Base-by-base conservation (phyloP, 1,140 invertebrate species). In the Neodiprion fabricii region DNA sequence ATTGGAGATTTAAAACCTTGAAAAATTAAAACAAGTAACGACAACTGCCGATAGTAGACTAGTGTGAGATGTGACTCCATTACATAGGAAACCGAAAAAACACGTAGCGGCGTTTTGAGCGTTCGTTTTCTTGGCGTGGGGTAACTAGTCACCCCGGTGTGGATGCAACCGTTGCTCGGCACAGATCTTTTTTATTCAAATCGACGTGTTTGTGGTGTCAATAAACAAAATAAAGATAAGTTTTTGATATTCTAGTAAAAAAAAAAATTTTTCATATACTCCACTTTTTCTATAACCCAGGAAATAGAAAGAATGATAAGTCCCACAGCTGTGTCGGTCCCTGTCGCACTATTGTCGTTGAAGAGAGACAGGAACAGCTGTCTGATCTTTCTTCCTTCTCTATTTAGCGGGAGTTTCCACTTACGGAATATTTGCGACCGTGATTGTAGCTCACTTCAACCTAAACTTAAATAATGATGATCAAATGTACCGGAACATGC, bases 191-290 rank as follows among this genome's bases (percentile, higher is more conserved):
- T 61, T 61, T 61, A 11, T 61, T 61, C 53, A 61, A n/a, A 61
- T 61, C 53, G 53, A 61, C 10, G 10, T 61, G 53, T 61, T 61
- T 61, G 53, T 61, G 10, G 53, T n/a, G 53, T 61, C 53, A 61
- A 61, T 61, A 61, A n/a, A 61, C 53, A 61, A 61, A 61, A 61
- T 61, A 61, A 61, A 61, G 53, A n/a, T 61, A 61, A 61, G 53
- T 61, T 11, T 61, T 61, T 61, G 53, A 61, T 61, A 61, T 61
- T 61, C 53, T 61, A 61, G 53, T 61, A 61, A 61, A 61, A 61
- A 61, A 11, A 61, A 61, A 61, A 21, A 21, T 0, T 21, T 21
- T 21, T 21, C 17, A 21, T 21, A 21, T 21, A 21, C 17, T 21
- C 17, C 17, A 21, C 17, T 21, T 21, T 21, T 21, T 21, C 17